Evolutionary conservation across 2,797 vertebrate species (phyloP).

Genomic region (Coreius guichenoti): DNA sequence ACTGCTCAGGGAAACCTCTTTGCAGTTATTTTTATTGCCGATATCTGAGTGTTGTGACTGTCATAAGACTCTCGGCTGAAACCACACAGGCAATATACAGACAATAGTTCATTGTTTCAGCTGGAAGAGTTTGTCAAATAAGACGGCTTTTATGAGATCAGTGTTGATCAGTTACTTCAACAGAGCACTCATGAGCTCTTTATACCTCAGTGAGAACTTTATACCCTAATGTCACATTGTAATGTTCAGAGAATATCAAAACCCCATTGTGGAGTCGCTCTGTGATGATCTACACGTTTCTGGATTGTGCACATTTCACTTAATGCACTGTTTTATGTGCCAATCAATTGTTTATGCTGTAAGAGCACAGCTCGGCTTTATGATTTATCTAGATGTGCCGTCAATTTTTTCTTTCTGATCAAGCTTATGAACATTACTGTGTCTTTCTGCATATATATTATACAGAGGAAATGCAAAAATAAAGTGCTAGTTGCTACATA

Average conservation of each 20-base stretch:
- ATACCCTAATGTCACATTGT: slow-evolving; percentile 12
- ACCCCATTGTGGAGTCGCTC: neutral
- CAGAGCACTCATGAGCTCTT: slow-evolving; percentile 21
- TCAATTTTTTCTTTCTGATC: slow-evolving; percentile 17
- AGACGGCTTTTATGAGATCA: slow-evolving; percentile 17
- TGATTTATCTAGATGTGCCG: neutral
- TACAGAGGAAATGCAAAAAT: slow-evolving; percentile 12
- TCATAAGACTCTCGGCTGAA: slow-evolving; percentile 11
- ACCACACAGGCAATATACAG: slow-evolving; percentile 34
- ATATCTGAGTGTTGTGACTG: slow-evolving; percentile 6
- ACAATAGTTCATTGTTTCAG: slow-evolving; percentile 28
- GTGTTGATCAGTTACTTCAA: slow-evolving; percentile 20
- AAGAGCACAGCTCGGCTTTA: slow-evolving; percentile 28
- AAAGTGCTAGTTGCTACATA: slow-evolving; percentile 28
- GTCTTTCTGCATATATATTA: slow-evolving; percentile 27
- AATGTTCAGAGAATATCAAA: slow-evolving; percentile 14
- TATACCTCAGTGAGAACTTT: slow-evolving; percentile 26
- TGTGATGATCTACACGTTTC: slow-evolving; percentile 15
- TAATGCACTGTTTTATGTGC: slow-evolving; percentile 30
- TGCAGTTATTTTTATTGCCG: slow-evolving; percentile 31
- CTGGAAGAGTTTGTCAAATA: slow-evolving; percentile 27
- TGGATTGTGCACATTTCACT: slow-evolving; percentile 19
- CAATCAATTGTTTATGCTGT: slow-evolving; percentile 48
- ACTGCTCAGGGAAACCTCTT: slow-evolving; percentile 30
- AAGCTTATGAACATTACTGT: slow-evolving; percentile 15